Evolutionary conservation across 2,113 vertebrate species (phyloP), one percentile per base, ranked within the genome.

Genomic region (Dissostichus mawsoni): DNA sequence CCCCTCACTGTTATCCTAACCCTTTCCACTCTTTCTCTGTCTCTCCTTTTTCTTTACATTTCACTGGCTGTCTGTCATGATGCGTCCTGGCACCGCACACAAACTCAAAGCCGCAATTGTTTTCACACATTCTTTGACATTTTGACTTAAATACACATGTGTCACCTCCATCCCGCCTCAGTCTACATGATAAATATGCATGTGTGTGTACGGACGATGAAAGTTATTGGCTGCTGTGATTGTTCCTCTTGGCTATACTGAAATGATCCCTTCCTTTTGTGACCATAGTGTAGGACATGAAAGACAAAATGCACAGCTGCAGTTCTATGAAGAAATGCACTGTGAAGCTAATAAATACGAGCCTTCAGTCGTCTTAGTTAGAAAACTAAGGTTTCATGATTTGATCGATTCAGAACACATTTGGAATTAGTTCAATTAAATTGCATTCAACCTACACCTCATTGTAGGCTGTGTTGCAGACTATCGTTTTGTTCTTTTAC

Each of bases 81-180:
- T 77, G 80, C 62, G 20, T 83, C 80, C 69, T 20, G 83, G 80
- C 79, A 64, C 36, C 1, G 63, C 77, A 74, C 55, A 78, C 74
- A 65, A 80, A 87, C 68, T 68, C 69, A 74, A 72, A 74, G 65
- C 71, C 67, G 29, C 61, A 50, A 66, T 72, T 63, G 50, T 81
- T 85, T 87, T 85, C 69, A 86, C 87, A 90, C 80, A 25, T 82
- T 71, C 17, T 59, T 63, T 53, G 83, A 81, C 74, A 66, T 44
- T 11, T 48, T 33, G 45, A 66, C 63, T 36, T 36, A 16, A 56
- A 69, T n/a, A 58, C 66, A 59, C 57, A 50, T 74, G 36, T 20
- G 7, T 50, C 25, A 20, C 48, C 6, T 36, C 50, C 12, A 14
- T 48, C 41, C 20, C 3, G 0, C 5, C 20, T 36, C 20, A 53